Conservation (phyloP, 1,140 invertebrate genomes). For the Probaryconus sp. region DNA sequence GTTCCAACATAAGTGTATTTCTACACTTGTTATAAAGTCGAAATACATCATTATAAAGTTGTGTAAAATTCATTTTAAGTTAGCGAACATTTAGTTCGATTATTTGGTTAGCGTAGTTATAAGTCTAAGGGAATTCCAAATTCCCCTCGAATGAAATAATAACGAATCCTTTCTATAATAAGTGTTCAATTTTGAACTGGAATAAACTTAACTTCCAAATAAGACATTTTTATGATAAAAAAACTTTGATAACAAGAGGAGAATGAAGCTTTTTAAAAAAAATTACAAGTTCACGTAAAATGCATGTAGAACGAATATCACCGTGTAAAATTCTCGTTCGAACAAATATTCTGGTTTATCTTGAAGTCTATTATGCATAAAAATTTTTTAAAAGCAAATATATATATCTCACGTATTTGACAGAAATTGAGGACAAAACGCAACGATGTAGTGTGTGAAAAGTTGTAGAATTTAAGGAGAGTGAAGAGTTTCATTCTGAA, state of each 20-base stretch:
- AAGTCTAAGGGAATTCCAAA: slow-evolving; percentile 9
- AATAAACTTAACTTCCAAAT: too few species aligned
- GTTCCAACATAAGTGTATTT: slow-evolving; percentile 45
- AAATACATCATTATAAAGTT: slow-evolving; percentile 54
- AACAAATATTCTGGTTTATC: too few species aligned
- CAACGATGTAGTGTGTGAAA: slow-evolving; percentile 30
- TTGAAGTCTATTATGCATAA: too few species aligned
- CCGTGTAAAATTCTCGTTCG: too few species aligned
- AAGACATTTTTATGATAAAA: too few species aligned
- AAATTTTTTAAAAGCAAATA: too few species aligned
- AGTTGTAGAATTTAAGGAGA: slow-evolving; percentile 14
- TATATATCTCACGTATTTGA: slow-evolving; percentile 23
- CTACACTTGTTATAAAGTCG: slow-evolving; percentile 52
- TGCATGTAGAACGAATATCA: too few species aligned
- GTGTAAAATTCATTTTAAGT: slow-evolving; percentile 51
- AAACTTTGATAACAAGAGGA: too few species aligned
- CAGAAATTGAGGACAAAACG: slow-evolving; percentile 16
- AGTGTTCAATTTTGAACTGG: too few species aligned
- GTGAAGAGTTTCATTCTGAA: slow-evolving; percentile 41
- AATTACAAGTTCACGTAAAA: too few species aligned
- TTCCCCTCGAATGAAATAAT: slow-evolving; percentile 19
- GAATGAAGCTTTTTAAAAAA: too few species aligned
- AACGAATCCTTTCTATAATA: slow-evolving; percentile 24
- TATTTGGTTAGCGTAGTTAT: slow-evolving; percentile 32
- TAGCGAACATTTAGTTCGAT: slow-evolving; percentile 48